Evolutionary conservation across 1,140 invertebrate genomes (phyloP), one percentile per base, ranked within the genome.

Genomic region (Trissolcus basalis): DNA sequence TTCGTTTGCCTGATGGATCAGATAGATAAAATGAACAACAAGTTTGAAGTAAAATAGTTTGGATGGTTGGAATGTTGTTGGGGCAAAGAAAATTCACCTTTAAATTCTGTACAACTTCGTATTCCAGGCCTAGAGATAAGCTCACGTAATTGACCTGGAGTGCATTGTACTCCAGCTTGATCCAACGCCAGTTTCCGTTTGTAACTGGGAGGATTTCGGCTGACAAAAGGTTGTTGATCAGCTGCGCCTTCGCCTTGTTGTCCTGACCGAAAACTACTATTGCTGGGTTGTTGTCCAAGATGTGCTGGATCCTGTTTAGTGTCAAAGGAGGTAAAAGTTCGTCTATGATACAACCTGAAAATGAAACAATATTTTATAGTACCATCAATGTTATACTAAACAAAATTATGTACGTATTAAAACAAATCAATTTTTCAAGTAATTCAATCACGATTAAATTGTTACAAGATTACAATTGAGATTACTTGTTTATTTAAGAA

Each of bases 201-300:
- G 82, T 78, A 8, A 89, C 58, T 0, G 94, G 94, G 13, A 96
- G 83, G 50, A 94, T 86, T 36, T 90, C 85, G 64, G 90, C 85
- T 0, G 91, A 91, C 47, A 96, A 89, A 19, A 96, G 86, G 76
- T 91, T 91, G 84, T 96, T 95, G 1, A 95, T 90, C 39, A 96
- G 84, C 9, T 91, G 85, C 3, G 93, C 93, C 81, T 93, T 93
- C 0, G 93, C 92, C 73, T 91, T 90, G 19, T 89, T 90, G 59
- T 91, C 92, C 79, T 93, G 92, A 5, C 94, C 94, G 77, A 94
- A 89, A 41, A 95, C 85, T 7, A 96, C 89, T 44, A 94, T 86
- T 2, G 91, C 90, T 8, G 91, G 89, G 1, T 86, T 84, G 39
- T 89, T 89, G 50, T 87, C 82, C 35, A 90, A 84, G 36, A 91